Evolutionary conservation across 1,140 invertebrate genomes (phyloP).

Genomic region (Zeugodacus cucurbitae): DNA sequence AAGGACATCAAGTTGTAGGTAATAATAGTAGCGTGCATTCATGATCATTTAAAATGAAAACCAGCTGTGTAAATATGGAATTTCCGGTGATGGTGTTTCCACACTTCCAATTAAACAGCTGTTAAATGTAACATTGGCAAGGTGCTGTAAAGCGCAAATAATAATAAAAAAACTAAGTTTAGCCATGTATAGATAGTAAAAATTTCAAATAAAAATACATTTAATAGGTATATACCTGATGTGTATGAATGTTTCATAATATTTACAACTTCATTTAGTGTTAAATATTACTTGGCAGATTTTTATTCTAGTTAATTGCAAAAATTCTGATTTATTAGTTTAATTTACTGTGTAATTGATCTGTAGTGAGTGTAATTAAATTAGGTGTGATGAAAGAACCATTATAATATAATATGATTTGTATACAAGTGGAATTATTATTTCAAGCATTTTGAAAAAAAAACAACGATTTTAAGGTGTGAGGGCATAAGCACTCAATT

Average conservation of each 20-base stretch:
- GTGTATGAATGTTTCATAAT: too few species aligned
- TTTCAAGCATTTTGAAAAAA: too few species aligned
- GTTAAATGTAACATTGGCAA: constrained; percentile 24
- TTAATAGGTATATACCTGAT: neutral
- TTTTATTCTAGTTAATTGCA: neutral
- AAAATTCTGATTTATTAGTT: too few species aligned
- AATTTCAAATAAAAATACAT: neutral
- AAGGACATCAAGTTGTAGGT: neutral
- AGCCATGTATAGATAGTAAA: neutral
- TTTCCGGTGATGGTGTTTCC: constrained; percentile 16
- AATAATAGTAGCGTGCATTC: neutral
- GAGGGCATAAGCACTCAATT: too few species aligned
- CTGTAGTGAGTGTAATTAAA: too few species aligned
- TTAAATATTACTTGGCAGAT: neutral
- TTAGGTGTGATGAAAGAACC: too few species aligned
- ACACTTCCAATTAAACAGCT: neutral
- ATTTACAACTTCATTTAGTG: neutral
- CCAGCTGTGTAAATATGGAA: neutral
- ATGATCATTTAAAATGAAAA: neutral
- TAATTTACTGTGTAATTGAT: too few species aligned
- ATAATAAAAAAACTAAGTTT: neutral
- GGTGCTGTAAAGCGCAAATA: neutral
- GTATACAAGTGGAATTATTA: too few species aligned
- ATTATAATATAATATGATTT: too few species aligned
- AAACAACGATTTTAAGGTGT: too few species aligned